A percentile compares a stretch with the other conserved stretches of the same genome.
Evolutionary conservation across 2,113 vertebrate genomes (phyloP).

Genomic region (Colinus virginianus): DNA sequence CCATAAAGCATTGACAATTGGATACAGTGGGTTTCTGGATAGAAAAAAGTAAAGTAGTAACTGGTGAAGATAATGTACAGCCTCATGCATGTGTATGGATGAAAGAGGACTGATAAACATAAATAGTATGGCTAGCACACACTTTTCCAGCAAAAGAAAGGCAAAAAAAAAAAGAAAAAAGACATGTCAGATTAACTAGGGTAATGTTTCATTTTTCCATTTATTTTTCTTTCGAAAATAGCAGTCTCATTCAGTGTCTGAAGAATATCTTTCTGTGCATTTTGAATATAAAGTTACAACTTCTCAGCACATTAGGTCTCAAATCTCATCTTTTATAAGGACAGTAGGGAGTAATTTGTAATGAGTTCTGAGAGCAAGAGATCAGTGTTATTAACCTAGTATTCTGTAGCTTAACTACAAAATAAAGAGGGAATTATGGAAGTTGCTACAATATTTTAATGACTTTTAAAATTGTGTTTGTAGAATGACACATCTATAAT

Average conservation of each 20-base stretch:
- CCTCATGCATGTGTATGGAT: neutral
- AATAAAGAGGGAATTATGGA: neutral
- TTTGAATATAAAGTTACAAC: neutral
- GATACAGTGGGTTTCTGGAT: neutral
- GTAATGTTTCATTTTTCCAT: neutral
- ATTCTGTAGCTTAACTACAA: neutral
- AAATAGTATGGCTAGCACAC: neutral
- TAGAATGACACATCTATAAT: constrained; percentile 31
- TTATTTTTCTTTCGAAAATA: neutral
- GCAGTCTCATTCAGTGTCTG: neutral
- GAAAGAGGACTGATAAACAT: neutral
- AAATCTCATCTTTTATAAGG: neutral
- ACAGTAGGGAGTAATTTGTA: neutral
- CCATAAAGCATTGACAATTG: too few species aligned
- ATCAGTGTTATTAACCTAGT: neutral
- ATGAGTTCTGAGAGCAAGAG: neutral
- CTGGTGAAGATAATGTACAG: neutral
- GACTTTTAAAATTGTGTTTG: neutral
- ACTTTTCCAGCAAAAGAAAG: neutral
- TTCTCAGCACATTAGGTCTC: neutral
- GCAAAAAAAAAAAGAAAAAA: neutral
- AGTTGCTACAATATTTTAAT: neutral
- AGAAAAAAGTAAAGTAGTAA: neutral
- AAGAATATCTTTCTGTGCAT: neutral
- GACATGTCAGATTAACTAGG: fast-evolving